A percentile compares a stretch with the other conserved stretches of the same genome.
Evolutionary conservation across 1,140 invertebrate species (phyloP).

Genomic region (Goniozus legneri): DNA sequence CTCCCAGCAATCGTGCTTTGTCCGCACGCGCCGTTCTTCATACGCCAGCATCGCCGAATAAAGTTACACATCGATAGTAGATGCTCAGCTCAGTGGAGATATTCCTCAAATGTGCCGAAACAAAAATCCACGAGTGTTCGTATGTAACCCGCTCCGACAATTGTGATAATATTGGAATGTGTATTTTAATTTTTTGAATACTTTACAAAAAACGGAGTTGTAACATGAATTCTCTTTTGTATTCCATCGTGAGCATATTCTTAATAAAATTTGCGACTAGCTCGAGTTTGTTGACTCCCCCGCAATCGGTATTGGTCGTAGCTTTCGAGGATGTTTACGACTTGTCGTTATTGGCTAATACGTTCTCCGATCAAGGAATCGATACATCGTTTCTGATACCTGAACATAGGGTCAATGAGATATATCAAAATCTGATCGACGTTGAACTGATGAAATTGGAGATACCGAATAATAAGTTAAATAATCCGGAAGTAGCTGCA

Average conservation of each 20-base stretch:
- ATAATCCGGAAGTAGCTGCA: conserved; percentile 23
- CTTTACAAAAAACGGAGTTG: too few species aligned
- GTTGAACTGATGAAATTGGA: conserved; percentile 39
- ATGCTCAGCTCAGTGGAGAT: too few species aligned
- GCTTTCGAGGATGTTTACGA: conserved; percentile 47
- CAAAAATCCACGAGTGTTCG: too few species aligned
- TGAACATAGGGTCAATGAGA: conserved; percentile 14
- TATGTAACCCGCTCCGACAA: too few species aligned
- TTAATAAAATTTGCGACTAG: conserved; percentile 11
- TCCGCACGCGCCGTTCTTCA: too few species aligned
- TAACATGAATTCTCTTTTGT: too few species aligned
- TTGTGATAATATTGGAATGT: too few species aligned
- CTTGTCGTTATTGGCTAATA: conserved; percentile 45
- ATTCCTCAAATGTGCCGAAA: too few species aligned
- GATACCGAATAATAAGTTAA: conserved; percentile 10
- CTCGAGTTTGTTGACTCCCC: conserved; percentile 33
- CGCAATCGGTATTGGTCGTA: conserved; percentile 40
- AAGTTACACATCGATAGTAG: too few species aligned
- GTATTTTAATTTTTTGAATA: too few species aligned
- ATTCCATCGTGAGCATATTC: neutral
- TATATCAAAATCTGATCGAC: conserved; percentile 40
- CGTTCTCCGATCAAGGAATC: conserved; percentile 42
- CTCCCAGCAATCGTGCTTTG: too few species aligned
- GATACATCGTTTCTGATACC: conserved; percentile 39
- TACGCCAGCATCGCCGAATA: too few species aligned